Conservation (phyloP, 2,888 invertebrate genomes). For the Watsonalla cultraria region DNA sequence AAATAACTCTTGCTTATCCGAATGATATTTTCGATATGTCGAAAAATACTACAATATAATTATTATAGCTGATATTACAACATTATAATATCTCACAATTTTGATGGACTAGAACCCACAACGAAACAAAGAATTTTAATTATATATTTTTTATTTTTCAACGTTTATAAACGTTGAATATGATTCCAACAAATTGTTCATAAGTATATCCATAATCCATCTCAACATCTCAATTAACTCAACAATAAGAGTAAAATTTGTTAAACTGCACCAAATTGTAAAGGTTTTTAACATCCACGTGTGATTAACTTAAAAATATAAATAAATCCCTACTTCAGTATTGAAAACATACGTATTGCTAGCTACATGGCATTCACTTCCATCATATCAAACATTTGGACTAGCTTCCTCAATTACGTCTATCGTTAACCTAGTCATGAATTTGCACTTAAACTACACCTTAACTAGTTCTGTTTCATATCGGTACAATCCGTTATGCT, state of each 20-base stretch:
- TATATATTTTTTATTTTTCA: constrained; percentile 53
- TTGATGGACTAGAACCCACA: constrained; percentile 77
- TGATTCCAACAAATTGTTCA: too few relatives aligned
- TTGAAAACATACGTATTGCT: constrained; percentile 42
- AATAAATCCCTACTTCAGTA: constrained; percentile 33
- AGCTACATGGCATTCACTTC: constrained; percentile 70
- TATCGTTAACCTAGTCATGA: constrained; percentile 62
- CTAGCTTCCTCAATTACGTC: constrained; percentile 75
- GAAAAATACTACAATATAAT: constrained; percentile 30
- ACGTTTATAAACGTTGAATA: constrained; percentile 21
- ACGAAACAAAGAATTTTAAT: constrained; percentile 48
- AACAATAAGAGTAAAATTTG: too few relatives aligned
- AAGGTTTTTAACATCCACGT: constrained; percentile 26
- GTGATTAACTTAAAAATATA: constrained; percentile 18
- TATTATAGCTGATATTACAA: constrained; percentile 53
- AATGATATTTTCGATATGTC: constrained; percentile 45
- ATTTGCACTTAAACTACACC: constrained; percentile 49
- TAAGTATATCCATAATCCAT: too few relatives aligned
- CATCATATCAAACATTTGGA: constrained; percentile 74
- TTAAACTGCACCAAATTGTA: constrained; percentile 23
- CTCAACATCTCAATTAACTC: too few relatives aligned
- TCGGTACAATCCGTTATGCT: constrained; percentile 45
- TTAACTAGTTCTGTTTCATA: constrained; percentile 43
- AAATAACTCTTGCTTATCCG: constrained; percentile 55
- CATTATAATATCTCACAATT: constrained; percentile 59